phyloP scores from a whole-genome alignment of 2,113 vertebrate genomes.

The Vanacampus margaritifer region DNA sequence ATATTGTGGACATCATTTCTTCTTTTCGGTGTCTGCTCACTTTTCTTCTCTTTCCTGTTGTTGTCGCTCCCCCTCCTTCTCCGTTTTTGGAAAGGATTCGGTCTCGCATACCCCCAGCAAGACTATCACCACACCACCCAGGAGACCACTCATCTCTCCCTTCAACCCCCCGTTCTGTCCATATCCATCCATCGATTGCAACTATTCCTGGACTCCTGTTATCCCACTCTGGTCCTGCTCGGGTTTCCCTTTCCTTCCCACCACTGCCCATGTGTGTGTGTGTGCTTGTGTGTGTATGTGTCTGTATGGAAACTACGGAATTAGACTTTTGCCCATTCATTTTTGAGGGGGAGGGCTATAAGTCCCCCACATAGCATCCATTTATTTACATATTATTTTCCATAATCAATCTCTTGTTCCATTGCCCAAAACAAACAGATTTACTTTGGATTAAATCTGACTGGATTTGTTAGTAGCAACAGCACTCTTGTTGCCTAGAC shows the following conservation, averaged over 20 bases:
- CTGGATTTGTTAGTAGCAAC: constrained; percentile 49
- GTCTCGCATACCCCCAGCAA: constrained; percentile 88
- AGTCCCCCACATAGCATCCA: background rate
- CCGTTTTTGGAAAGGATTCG: constrained; percentile 74
- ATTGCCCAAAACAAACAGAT: constrained; percentile 3
- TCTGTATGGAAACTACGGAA: constrained; percentile 12
- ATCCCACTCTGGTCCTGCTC: constrained; percentile 67
- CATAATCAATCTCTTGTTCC: background rate
- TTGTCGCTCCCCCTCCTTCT: constrained; percentile 68
- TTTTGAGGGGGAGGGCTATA: background rate
- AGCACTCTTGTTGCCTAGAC: constrained; percentile 38
- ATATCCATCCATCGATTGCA: constrained; percentile 85
- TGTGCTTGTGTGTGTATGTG: constrained; percentile 15
- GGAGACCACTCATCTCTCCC: constrained; percentile 83
- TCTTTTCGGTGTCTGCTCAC: constrained; percentile 68
- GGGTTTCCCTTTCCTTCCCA: constrained; percentile 70
- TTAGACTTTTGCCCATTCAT: constrained; percentile 32
- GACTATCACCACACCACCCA: constrained; percentile 85
- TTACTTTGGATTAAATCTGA: constrained; percentile 31
- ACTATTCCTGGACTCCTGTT: constrained; percentile 91
- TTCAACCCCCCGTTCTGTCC: constrained; percentile 48
- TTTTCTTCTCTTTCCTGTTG: constrained; percentile 60
- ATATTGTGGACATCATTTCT: constrained; percentile 2
- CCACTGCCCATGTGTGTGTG: constrained; percentile 24
- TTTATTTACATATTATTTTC: background rate